Conservation (phyloP, 1,140 invertebrate genomes). For the Drepana arcuata region DNA sequence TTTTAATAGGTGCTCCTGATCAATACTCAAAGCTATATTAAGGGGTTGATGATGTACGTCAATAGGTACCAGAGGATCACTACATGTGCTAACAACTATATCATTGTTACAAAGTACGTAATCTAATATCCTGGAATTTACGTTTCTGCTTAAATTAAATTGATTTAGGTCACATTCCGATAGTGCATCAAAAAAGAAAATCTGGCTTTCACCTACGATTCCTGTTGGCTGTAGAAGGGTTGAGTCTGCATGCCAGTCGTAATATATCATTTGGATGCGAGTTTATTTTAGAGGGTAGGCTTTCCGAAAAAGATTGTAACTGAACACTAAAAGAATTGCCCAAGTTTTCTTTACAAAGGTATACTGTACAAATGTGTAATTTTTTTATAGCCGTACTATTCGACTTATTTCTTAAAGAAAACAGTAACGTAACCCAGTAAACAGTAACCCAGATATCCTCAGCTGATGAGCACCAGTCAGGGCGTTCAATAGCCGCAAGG, state of each 20-base stretch:
- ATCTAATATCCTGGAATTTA: slow-evolving; percentile 2
- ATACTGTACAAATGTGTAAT: slow-evolving; percentile 12
- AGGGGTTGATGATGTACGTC: slow-evolving; percentile 4
- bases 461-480: slow-evolving; percentile 14
- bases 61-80: slow-evolving; percentile 3
- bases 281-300: background rate
- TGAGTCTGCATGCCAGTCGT: background rate
- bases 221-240: background rate
- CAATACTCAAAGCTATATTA: background rate
- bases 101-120: slow-evolving; percentile 3
- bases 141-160: slow-evolving; percentile 3
- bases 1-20: background rate
- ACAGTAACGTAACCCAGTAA: too few species aligned
- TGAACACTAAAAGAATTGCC: slow-evolving; percentile 8
- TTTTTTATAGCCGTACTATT: slow-evolving; percentile 1
- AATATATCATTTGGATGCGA: background rate
- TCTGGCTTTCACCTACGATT: background rate
- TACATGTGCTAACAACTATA: background rate
- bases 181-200: slow-evolving; percentile 5
- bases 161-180: slow-evolving; percentile 7
- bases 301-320: slow-evolving; percentile 8
- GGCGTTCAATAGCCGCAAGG: slow-evolving; percentile 2
- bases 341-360: slow-evolving; percentile 12
- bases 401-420: background rate
- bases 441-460: slow-evolving; percentile 18